Evolutionary conservation across 2,888 invertebrate species (phyloP).

Genomic region (Bembecia ichneumoniformis): DNA sequence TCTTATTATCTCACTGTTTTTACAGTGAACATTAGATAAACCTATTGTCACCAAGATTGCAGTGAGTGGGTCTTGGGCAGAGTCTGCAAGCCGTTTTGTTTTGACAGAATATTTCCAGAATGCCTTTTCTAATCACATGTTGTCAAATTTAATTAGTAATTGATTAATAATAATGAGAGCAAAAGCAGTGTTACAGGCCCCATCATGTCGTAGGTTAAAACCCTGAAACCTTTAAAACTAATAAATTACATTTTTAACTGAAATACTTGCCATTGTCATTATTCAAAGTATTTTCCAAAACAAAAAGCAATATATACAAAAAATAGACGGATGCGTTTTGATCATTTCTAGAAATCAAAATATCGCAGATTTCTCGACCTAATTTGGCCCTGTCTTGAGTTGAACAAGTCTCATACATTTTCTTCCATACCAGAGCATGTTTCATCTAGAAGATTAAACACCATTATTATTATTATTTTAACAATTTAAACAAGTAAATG

Average conservation of each 20-base stretch:
- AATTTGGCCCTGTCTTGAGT: background rate
- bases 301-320: background rate
- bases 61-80: constrained; percentile 57
- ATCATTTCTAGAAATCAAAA: background rate
- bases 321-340: background rate
- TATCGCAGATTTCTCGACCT: background rate
- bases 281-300: background rate
- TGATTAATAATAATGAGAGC: too few species aligned
- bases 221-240: too few species aligned
- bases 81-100: constrained; percentile 40
- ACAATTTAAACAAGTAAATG: too few species aligned
- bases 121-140: constrained; percentile 60
- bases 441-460: background rate
- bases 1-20: constrained; percentile 51
- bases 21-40: constrained; percentile 55
- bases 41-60: constrained; percentile 56
- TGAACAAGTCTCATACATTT: background rate
- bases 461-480: too few species aligned
- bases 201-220: too few species aligned
- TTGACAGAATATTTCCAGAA: constrained; percentile 29
- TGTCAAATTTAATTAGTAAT: constrained; percentile 11
- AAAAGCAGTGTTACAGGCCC: too few species aligned
- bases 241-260: too few species aligned
- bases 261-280: background rate
- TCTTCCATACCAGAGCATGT: background rate